A percentile compares a stretch with the other conserved stretches of the same genome.
Evolutionary conservation across 1,140 invertebrate genomes (phyloP).

Genomic region (Brachionus asplanchnoidis): DNA sequence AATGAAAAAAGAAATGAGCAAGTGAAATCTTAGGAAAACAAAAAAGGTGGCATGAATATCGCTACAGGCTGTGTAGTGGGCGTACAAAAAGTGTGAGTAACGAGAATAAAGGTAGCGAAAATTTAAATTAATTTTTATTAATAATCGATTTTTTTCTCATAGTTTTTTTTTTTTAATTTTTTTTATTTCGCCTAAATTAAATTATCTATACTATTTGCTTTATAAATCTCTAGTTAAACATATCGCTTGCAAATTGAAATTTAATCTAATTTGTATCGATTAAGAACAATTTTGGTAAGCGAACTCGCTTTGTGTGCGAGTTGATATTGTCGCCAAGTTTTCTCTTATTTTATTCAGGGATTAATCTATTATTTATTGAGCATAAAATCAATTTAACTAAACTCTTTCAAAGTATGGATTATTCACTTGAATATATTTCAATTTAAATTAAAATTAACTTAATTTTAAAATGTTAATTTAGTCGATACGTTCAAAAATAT

Average conservation of each 20-base stretch:
- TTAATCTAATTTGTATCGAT: slow-evolving; percentile 23
- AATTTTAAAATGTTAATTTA: not conserved
- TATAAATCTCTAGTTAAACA: slow-evolving; percentile 3
- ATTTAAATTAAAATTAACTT: not conserved
- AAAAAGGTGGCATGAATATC: not conserved
- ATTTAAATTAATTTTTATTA: not conserved
- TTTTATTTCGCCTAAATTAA: not conserved
- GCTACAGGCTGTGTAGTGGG: not conserved
- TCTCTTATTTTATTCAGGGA: not conserved
- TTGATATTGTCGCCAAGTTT: not conserved
- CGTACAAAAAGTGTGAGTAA: not conserved
- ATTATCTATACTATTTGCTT: slow-evolving; percentile 20
- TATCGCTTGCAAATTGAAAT: slow-evolving; percentile 28
- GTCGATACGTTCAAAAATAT: not conserved
- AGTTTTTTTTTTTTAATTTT: not conserved
- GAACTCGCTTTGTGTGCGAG: not conserved
- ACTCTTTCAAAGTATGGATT: not conserved
- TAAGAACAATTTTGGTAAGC: not conserved
- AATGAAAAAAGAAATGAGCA: not conserved
- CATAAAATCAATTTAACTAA: not conserved
- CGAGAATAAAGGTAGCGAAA: not conserved
- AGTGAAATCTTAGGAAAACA: not conserved
- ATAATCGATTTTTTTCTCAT: not conserved
- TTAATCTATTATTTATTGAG: not conserved
- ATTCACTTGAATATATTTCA: not conserved